Conservation (phyloP, 1,140 invertebrate species). For the Dendroctonus valens region DNA sequence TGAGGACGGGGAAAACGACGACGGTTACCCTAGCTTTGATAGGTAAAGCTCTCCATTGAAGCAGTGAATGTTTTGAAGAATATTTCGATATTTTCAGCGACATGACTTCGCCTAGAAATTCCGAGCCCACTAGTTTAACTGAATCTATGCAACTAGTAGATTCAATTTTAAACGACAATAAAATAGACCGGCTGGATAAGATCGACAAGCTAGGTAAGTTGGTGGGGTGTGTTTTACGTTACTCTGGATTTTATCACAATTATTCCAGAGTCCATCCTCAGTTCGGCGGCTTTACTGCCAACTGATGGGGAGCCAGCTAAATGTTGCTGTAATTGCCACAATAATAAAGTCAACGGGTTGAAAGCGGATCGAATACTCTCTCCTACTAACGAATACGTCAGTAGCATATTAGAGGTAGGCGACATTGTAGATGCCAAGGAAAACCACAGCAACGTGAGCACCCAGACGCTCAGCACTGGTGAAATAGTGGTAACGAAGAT, state of each 20-base stretch:
- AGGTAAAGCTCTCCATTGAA: conserved; percentile 18
- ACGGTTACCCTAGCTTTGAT: conserved; percentile 74
- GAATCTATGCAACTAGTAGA: conserved; percentile 89
- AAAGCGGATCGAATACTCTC: conserved; percentile 51
- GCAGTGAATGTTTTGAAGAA: neutral
- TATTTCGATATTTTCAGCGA: conserved; percentile 41
- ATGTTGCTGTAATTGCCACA: conserved; percentile 43
- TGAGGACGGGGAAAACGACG: conserved; percentile 66
- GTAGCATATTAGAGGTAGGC: conserved; percentile 22
- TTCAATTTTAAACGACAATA: conserved; percentile 77
- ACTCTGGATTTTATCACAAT: neutral
- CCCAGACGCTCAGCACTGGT: conserved; percentile 88
- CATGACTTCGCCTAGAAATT: conserved; percentile 68
- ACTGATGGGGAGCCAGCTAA: conserved; percentile 45
- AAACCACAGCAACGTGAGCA: conserved; percentile 55
- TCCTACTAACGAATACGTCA: conserved; percentile 46
- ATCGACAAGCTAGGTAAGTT: conserved; percentile 67
- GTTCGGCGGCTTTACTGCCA: conserved; percentile 66
- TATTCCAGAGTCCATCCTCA: conserved; percentile 70
- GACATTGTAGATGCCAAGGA: conserved; percentile 32
- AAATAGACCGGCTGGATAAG: conserved; percentile 82
- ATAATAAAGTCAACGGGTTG: conserved; percentile 48
- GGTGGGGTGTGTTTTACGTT: neutral
- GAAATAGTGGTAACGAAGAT: conserved; percentile 91
- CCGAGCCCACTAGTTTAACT: conserved; percentile 82